Evolutionary conservation across 2,797 vertebrate genomes (phyloP), one percentile per base, ranked within the genome.

Genomic region (Tragelaphus eurycerus): DNA sequence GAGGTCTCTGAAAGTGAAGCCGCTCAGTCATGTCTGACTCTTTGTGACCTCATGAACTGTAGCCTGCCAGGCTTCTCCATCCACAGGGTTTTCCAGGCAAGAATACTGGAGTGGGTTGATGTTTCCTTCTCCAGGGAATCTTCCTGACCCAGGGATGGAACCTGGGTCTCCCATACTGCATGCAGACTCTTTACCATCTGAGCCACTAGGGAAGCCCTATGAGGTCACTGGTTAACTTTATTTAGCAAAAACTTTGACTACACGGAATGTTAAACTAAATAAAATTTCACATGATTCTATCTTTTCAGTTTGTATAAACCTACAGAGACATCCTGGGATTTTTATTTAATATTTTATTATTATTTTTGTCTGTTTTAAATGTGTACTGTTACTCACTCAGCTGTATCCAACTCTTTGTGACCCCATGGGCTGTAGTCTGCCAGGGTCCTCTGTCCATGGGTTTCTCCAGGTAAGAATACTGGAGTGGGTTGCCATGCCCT

Each of bases 291-390:
- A 38, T 15, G 62, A 82, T 43, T 93, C 1, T 81, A 29, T 5
- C 6, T 93, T 86, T 93, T 50, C 27, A 67, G 31, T 86, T 91
- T 86, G 6, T 78, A 57, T 71, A 76, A 93, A 64, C 15, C 2
- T 60, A 48, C 86, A 71, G 1, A 79, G 57, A 31, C n/a, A 60
- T 60, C 48, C 19, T 3, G 11, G 14, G 43, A 52, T 29, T 88
- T 78, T 89, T 71, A 55, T 46, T 84, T 67, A 84, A 38, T 38
- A 86, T 85, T 9, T 79, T 81, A 14, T 38, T 8, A 71, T 64
- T 79, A 38, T 4, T 82, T 98, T 91, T 52, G 6, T 76, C 48
- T 71, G 21, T 91, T 95, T 96, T 74, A 96, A 50, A 12, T 76
- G 46, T 67, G 29, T 16, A 4, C 34, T 74, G 38, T 25, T 74